A percentile compares a stretch with the other conserved stretches of the same genome.
Conservation (phyloP, 2,888 invertebrate genomes). For the Cecidostiba fungosa region DNA sequence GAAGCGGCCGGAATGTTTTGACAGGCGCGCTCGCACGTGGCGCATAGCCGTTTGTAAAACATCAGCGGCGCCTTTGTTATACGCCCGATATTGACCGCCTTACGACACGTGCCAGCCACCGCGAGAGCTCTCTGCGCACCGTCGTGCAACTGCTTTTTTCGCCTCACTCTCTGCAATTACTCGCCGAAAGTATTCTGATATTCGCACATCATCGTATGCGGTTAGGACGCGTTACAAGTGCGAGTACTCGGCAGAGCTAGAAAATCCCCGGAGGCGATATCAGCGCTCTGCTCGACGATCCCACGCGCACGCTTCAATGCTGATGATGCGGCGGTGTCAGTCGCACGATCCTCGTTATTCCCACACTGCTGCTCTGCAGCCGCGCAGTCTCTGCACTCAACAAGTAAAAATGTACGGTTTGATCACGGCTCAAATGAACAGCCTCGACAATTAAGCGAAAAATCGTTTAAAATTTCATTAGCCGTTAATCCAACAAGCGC, state of each 20-base stretch:
- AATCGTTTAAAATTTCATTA: slow-evolving; percentile 47
- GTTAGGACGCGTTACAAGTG: too few relatives aligned
- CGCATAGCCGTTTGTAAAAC: slow-evolving; percentile 79
- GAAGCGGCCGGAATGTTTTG: slow-evolving; percentile 76
- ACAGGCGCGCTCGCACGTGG: slow-evolving; percentile 78
- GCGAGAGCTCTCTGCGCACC: slow-evolving; percentile 62
- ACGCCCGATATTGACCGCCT: slow-evolving; percentile 75
- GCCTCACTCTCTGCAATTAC: too few relatives aligned
- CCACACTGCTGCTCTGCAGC: slow-evolving; percentile 43
- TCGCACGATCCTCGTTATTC: slow-evolving; percentile 16
- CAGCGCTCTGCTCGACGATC: background rate
- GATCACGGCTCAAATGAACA: slow-evolving; percentile 30
- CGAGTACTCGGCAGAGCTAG: slow-evolving; percentile 67
- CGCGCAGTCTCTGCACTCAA: slow-evolving; percentile 26
- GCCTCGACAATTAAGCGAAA: slow-evolving; percentile 35
- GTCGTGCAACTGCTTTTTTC: too few relatives aligned
- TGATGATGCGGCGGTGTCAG: slow-evolving; percentile 21
- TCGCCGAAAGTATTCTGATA: too few relatives aligned
- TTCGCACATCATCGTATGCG: too few relatives aligned
- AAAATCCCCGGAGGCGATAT: slow-evolving; percentile 41
- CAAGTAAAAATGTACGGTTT: slow-evolving; percentile 44
- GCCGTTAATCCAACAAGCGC: background rate
- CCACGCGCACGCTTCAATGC: background rate
- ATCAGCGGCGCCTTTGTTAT: slow-evolving; percentile 77
- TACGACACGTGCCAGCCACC: slow-evolving; percentile 70